Evolutionary conservation across 2,888 invertebrate genomes (phyloP), one percentile per base, ranked within the genome.

Genomic region (Caenorhabditis sinica): DNA sequence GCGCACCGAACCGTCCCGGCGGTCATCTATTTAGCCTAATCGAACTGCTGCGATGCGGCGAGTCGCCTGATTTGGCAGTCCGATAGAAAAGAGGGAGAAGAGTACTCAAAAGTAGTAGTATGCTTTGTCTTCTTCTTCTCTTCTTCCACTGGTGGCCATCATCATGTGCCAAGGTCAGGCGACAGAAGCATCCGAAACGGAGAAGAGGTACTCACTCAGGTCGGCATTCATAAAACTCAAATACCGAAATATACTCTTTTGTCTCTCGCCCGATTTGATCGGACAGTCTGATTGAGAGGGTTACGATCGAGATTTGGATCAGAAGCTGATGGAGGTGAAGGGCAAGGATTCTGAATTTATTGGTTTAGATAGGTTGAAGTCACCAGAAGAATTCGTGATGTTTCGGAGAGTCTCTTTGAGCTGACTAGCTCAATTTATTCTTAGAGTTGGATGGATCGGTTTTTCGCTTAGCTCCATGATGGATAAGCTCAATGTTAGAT

Each of bases 111-210:
- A 79, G 79, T 51, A 45, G 56, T 73, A 69, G 72, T 82, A 60
- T 74, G 66, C 36, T 53, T 69, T 77, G 68, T 68, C 66, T 43
- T 40, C 25, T 23, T 20, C 28, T 30, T 60, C 33, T 17, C 60
- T 33, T 60, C 33, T n/a, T 33, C 45, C 17, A 25, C 72, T 25
- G 51, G 51, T 65, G 58, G 66, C 75, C 56, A 63, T 71, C 60
- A 53, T 40, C 79, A 72, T 75, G 82, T 82, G 82, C 75, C 82
- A 82, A 82, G 82, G 82, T 82, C 82, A 76, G 65, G 65, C 76
- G 76, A 76, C 25, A 60, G 69, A 71, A 74, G 81, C 74, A 73
- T 81, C 68, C 58, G 60, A 33, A 23, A 51, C 33, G 33, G 49
- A 28, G 30, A 74, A 53, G 75, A 72, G 58, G 60, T 56, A 74